phyloP scores from a whole-genome alignment of 1,140 invertebrate species.

The Capitella teleta region DNA sequence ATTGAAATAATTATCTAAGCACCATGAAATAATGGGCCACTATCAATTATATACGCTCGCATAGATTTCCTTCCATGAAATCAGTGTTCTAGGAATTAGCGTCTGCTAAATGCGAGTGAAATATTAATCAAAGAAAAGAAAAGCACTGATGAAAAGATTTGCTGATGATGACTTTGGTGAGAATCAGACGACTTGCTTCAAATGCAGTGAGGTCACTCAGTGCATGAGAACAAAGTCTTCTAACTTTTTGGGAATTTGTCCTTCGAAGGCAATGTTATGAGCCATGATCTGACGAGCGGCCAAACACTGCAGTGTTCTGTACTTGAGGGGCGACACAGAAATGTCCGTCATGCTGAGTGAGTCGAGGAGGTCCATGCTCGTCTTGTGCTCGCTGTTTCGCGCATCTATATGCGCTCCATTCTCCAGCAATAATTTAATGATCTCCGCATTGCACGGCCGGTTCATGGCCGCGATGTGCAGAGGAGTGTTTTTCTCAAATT shows the following conservation, averaged over 20 bases:
- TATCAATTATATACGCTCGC: too few species aligned
- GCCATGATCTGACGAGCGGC: constrained; percentile 1
- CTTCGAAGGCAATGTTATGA: constrained; percentile 2
- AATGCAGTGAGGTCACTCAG: too few species aligned
- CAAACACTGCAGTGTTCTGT: constrained; percentile 5
- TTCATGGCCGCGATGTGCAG: constrained; percentile 61
- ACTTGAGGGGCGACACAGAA: constrained; percentile 2
- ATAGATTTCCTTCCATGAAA: too few species aligned
- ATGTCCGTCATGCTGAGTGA: constrained; percentile 46
- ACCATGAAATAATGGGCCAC: too few species aligned
- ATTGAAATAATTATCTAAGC: too few species aligned
- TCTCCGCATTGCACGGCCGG: constrained; percentile 42
- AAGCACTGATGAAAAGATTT: too few species aligned
- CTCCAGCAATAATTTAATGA: constrained; percentile 59
- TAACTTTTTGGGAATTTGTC: not conserved
- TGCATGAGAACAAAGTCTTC: constrained; percentile 5
- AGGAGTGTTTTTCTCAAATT: constrained; percentile 64
- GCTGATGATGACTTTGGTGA: too few species aligned
- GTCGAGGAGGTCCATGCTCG: constrained; percentile 53
- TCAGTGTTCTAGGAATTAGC: too few species aligned
- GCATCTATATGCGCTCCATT: constrained; percentile 76
- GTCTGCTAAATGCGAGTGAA: too few species aligned
- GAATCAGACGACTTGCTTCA: too few species aligned
- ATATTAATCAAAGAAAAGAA: too few species aligned
- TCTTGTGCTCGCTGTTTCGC: constrained; percentile 67